phyloP scores from a whole-genome alignment of 2,888 invertebrate species.

The Eristalis arbustorum region DNA sequence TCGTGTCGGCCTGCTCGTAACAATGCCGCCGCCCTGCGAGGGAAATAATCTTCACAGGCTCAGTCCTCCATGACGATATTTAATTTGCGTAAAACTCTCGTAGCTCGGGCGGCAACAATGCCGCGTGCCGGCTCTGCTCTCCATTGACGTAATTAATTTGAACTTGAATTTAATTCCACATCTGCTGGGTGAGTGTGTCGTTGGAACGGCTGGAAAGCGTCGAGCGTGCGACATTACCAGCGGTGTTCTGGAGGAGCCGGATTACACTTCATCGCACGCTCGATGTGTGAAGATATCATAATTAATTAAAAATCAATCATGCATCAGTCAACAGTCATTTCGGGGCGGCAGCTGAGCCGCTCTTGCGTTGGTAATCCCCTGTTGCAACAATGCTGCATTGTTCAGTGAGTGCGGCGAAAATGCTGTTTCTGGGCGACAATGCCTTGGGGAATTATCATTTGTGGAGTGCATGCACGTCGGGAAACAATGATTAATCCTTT shows the following conservation, averaged over 20 bases:
- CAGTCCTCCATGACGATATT: conserved; percentile 46
- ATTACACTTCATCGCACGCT: neutral
- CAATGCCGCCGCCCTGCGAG: neutral
- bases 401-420: too few relatives aligned
- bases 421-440: too few relatives aligned
- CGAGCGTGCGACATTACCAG: too few relatives aligned
- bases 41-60: conserved; percentile 31
- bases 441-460: too few relatives aligned
- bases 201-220: neutral
- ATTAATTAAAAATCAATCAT: neutral
- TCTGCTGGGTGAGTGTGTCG: neutral
- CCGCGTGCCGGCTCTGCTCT: conserved; percentile 38
- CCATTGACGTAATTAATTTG: conserved; percentile 45
- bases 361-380: too few relatives aligned
- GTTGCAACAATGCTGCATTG: too few relatives aligned
- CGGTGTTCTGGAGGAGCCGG: neutral
- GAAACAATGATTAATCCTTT: too few relatives aligned
- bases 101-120: conserved; percentile 20
- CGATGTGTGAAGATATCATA: neutral
- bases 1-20: neutral
- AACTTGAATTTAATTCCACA: conserved; percentile 25
- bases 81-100: conserved; percentile 47
- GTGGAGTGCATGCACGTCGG: too few relatives aligned
- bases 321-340: neutral
- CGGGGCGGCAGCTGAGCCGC: too few relatives aligned